phyloP scores from a whole-genome alignment of 2,113 vertebrate genomes.

The Archocentrus centrarchus region DNA sequence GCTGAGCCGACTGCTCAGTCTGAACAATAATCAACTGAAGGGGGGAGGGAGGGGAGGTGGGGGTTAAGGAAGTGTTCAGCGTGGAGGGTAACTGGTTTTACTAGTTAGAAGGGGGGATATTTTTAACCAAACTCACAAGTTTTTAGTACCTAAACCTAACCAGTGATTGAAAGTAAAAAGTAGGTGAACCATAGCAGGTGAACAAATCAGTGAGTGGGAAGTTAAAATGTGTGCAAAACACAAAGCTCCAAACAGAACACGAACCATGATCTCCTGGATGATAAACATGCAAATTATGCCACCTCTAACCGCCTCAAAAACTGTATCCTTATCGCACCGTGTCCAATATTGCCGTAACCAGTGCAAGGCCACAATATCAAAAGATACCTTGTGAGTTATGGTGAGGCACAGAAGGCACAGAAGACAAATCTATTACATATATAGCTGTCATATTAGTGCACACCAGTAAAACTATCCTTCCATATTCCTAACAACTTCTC shows the following conservation, averaged over 20 bases:
- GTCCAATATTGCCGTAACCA: neutral
- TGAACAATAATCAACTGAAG: constrained; percentile 6
- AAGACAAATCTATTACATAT: neutral
- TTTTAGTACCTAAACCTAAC: neutral
- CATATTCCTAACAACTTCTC: neutral
- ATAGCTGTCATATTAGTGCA: neutral
- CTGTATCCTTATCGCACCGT: neutral
- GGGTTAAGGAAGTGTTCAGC: neutral
- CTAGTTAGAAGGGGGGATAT: too few species aligned
- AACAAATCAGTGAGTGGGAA: neutral
- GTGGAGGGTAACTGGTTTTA: neutral
- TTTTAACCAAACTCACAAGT: neutral
- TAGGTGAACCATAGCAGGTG: neutral
- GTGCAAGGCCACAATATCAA: neutral
- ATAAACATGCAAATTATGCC: neutral
- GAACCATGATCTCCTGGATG: neutral
- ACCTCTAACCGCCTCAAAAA: neutral
- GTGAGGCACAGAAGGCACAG: neutral
- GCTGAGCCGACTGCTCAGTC: neutral
- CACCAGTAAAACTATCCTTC: neutral
- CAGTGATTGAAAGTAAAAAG: neutral
- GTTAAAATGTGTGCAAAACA: neutral
- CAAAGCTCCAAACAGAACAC: neutral
- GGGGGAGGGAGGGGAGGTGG: neutral
- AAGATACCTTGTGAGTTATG: neutral